Conservation (phyloP, 1,140 invertebrate species). For the Mycetomoellerius zeteki region DNA sequence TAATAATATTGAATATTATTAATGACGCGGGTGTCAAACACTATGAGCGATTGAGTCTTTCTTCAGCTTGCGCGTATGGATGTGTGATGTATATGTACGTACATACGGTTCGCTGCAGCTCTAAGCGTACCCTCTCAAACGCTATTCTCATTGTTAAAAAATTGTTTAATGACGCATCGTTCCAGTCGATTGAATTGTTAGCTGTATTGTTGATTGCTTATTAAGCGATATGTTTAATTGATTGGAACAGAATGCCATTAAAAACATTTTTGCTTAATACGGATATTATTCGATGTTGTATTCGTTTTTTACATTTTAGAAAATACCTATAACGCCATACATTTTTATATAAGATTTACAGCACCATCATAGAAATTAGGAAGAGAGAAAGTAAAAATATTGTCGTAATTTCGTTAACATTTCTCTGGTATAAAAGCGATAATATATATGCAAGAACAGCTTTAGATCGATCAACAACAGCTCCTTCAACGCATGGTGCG, state of each 20-base stretch:
- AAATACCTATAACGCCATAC: not conserved
- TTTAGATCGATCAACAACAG: not conserved
- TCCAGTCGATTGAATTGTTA: conserved; percentile 43
- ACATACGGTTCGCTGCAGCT: not conserved
- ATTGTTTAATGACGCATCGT: conserved; percentile 40
- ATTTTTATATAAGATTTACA: not conserved
- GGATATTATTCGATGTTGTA: not conserved
- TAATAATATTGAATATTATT: conserved; percentile 66
- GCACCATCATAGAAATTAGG: not conserved
- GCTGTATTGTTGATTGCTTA: conserved; percentile 14
- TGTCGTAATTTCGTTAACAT: not conserved
- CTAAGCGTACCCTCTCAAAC: not conserved
- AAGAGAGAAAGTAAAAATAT: not conserved
- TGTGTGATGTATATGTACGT: too few species aligned
- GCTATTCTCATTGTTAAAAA: conserved; percentile 20
- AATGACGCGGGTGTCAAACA: conserved; percentile 56
- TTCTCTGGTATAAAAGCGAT: not conserved
- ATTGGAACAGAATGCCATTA: not conserved
- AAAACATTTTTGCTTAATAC: not conserved
- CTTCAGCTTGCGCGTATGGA: not conserved
- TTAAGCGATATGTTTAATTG: conserved; percentile 49
- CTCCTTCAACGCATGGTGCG: not conserved
- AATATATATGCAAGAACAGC: not conserved
- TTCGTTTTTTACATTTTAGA: not conserved
- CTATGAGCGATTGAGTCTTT: conserved; percentile 58